These are phyloP conservation scores for Eurosta solidaginis DNA, from an alignment of 1,140 invertebrate species.

Conservation along the genomic window DNA sequence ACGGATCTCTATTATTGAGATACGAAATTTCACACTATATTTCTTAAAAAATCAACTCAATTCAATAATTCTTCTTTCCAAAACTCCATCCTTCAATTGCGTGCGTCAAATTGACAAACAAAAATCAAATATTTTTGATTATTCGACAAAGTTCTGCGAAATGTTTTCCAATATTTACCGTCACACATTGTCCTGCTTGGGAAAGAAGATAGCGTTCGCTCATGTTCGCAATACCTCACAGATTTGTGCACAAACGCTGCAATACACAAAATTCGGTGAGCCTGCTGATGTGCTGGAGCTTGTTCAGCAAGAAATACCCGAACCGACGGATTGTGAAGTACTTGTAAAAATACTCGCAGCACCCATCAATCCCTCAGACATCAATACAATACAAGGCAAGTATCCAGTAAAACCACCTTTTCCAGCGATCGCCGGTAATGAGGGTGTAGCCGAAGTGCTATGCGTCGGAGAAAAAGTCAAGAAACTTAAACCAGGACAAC, in stretches of 20 bases:
- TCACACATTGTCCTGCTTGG: background rate
- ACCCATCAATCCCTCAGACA: conserved; percentile 95
- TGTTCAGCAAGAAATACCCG: conserved; percentile 61
- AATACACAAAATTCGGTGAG: conserved; percentile 75
- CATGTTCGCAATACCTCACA: background rate
- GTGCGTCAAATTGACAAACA: background rate
- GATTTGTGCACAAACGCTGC: conserved; percentile 48
- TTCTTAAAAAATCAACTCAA: background rate
- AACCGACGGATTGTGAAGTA: conserved; percentile 64
- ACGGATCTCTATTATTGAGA: background rate
- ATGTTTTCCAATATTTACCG: background rate
- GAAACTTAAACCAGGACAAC: conserved; percentile 73
- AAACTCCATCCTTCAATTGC: background rate
- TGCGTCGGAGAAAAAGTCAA: conserved; percentile 70
- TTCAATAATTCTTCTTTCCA: background rate
- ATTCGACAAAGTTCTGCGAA: background rate
- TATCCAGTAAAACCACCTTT: conserved; percentile 85
- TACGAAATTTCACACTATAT: background rate
- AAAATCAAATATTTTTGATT: background rate
- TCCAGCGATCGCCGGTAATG: conserved; percentile 86
- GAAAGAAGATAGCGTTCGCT: too few species aligned
- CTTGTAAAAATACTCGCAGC: conserved; percentile 85
- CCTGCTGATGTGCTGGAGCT: conserved; percentile 71
- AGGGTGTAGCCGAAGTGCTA: conserved; percentile 87
- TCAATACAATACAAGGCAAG: conserved; percentile 94